Base-by-base conservation (phyloP, 2,797 vertebrate species). In the Natrix natrix region DNA sequence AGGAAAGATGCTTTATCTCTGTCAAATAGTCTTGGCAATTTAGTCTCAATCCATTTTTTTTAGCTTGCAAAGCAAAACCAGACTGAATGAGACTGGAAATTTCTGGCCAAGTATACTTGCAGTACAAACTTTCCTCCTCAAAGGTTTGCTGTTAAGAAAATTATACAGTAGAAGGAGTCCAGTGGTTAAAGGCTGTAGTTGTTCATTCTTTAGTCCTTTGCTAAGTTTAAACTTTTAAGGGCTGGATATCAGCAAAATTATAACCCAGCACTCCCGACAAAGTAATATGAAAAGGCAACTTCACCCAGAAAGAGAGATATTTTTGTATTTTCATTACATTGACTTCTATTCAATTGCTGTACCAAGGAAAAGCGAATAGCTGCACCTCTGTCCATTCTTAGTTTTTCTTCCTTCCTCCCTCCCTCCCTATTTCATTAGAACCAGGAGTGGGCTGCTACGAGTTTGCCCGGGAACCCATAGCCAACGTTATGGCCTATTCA, bases 351-450 rank as follows among this genome's bases (percentile, higher is more conserved):
- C 37, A 88, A 11, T 66, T 93, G 94, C 43, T 22, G 48, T 92
- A 88, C 43, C n/a, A 95, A 92, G 54, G 88, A 54, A 32, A 60
- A 56, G 69, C 83, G 16, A 93, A 43, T 86, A 90, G 78, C 94
- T 92, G 90, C 26, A 89, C 28, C 66, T 89, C 92, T 93, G 74
- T 92, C n/a, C 54, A 57, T 48, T 37, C 24, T 32, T 86, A 78
- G 60, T 16, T 22, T 5, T 0, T 1, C 55, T 17, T 0, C 86
- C 16, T 69, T 8, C 16, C 55, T 17, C 14, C 55, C 11, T 88
- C 56, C 2, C 8, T 24, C 1, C 17, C 32, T 26, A 1, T 26
- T 43, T n/a, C 37, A 12, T 69, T 89, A 90, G 59, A 90, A 95
- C 28, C 48, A 52, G 48, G 6, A 5, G 48, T 52, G 48, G 48